phyloP scores from a whole-genome alignment of 2,888 invertebrate species.

The Eupeodes luniger region DNA sequence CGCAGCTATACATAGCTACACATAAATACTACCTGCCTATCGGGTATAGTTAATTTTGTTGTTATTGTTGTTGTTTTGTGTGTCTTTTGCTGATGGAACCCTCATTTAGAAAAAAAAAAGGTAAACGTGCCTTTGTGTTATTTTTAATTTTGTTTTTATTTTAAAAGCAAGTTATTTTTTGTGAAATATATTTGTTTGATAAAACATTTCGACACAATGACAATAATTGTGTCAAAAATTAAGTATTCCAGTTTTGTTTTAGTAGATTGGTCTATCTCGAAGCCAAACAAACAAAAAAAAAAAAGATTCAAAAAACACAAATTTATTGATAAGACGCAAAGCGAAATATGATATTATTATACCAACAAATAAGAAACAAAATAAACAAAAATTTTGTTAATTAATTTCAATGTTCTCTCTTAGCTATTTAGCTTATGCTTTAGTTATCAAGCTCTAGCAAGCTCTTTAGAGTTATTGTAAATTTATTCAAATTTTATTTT shows the following conservation, averaged over 20 bases:
- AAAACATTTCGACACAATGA: conserved; percentile 48
- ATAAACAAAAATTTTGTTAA: conserved; percentile 12
- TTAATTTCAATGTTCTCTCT: conserved; percentile 38
- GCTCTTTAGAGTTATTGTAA: conserved; percentile 26
- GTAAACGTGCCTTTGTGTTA: conserved; percentile 4
- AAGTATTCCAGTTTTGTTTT: conserved; percentile 38
- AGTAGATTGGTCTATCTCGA: background rate
- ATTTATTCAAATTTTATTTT: conserved; percentile 47
- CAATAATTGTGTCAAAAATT: conserved; percentile 49
- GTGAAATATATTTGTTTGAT: conserved; percentile 34
- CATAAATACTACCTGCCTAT: background rate
- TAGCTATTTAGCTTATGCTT: background rate
- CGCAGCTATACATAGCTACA: background rate
- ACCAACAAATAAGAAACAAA: background rate
- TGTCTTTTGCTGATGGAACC: conserved; percentile 25
- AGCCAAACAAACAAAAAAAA: background rate
- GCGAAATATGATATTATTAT: conserved; percentile 48
- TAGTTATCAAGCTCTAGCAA: too few relatives aligned
- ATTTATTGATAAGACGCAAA: conserved; percentile 37
- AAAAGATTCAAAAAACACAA: conserved; percentile 34
- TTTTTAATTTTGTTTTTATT: too few relatives aligned
- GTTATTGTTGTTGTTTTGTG: conserved; percentile 6
- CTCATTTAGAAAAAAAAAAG: background rate
- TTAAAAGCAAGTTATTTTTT: conserved; percentile 7
- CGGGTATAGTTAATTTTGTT: background rate